Evolutionary conservation across 53 echinoderm and acorn worm genomes (phyloP), one percentile per base, ranked within the genome.

Genomic region (Echinarachnius parma): DNA sequence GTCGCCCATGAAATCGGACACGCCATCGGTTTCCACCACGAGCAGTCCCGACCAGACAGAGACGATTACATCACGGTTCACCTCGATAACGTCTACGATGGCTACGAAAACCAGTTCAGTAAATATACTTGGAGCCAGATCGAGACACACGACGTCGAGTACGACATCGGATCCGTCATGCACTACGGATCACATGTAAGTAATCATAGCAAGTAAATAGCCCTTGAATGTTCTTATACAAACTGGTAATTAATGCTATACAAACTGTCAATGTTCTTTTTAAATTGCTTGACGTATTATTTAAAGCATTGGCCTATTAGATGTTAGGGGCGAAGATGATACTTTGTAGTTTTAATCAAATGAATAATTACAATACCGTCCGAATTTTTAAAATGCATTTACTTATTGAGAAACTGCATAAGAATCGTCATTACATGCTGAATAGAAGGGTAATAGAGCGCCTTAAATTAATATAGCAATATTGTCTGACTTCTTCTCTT

Each of bases 21-120:
- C 63, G 82, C 82, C 53, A 82, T 82, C 22, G 82, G 82, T 11
- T 82, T 82, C 75, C 75, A 75, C 25, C 82, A 82, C 75, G 82
- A 82, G 54, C 82, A 82, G 34, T 82, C 82, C 50, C 62, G 82
- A 26, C 74, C 82, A 19, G 82, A 75, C 63, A 53, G 82, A 49
- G 82, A 82, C 44, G 53, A 75, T 19, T 82, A 62, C 75, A 50
- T 82, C 25, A 53, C 11, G 20, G 61, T 81, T 31, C 75, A 70
- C 22, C 42, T 28, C 30, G 61, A 61, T 21, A 81, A 81, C 62
- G 28, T 81, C 30, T 52, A 34, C 5, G 5, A 20, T 2, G 62
- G 62, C n/a, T 28, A 28, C 19, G 75, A 23, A 20, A 21, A 23
- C 34, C 47, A 80, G 32, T 80, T 80, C 24, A 49, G 26, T 27